phyloP scores from a whole-genome alignment of 2,888 invertebrate species.

The Diarsia mendica region DNA sequence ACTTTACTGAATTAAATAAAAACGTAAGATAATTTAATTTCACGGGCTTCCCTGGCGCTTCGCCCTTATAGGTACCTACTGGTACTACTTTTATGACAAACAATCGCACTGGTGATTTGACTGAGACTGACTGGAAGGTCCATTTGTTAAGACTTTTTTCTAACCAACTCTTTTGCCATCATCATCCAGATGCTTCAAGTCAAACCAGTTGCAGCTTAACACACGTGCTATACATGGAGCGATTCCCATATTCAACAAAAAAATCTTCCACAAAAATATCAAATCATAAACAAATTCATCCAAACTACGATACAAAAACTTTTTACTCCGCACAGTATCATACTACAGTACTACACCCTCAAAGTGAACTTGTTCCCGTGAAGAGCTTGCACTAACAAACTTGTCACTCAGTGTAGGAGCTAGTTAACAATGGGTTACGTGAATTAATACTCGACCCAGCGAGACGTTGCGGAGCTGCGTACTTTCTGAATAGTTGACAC shows the following conservation, averaged over 20 bases:
- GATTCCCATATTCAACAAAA: not conserved
- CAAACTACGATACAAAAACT: constrained; percentile 30
- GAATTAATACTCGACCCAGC: constrained; percentile 65
- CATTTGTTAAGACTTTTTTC: not conserved
- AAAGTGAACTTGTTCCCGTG: constrained; percentile 61
- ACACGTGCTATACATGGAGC: not conserved
- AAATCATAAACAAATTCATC: not conserved
- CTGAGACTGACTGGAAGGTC: not conserved
- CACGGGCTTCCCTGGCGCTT: too few species aligned
- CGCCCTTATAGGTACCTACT: too few species aligned
- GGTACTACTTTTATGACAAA: too few species aligned
- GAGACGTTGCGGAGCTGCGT: constrained; percentile 27
- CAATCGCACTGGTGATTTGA: not conserved
- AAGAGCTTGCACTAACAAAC: constrained; percentile 75
- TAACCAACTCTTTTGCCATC: not conserved
- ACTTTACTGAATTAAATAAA: too few species aligned
- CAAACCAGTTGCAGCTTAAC: not conserved
- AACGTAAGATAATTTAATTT: too few species aligned
- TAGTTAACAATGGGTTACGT: constrained; percentile 72
- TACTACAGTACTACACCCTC: constrained; percentile 34
- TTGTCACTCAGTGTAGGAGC: constrained; percentile 72
- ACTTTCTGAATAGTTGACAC: constrained; percentile 25
- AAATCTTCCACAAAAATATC: not conserved
- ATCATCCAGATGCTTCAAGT: not conserved
- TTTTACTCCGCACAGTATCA: constrained; percentile 34